phyloP scores from a whole-genome alignment of 2,888 invertebrate genomes.

The Noctua comes region DNA sequence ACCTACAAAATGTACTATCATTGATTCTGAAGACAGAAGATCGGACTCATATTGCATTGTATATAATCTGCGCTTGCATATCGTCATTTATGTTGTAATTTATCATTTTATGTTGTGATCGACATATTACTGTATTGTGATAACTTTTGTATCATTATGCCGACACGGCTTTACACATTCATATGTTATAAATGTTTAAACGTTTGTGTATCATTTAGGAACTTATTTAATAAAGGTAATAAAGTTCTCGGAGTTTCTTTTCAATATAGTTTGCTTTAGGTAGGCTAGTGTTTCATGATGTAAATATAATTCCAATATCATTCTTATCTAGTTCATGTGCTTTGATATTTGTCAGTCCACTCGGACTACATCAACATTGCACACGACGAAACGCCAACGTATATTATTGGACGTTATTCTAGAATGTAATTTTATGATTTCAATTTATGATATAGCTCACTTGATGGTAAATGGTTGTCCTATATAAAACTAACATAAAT shows the following conservation, averaged over 20 bases:
- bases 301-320: constrained; percentile 47
- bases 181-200: constrained; percentile 68
- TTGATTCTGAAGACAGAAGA: constrained; percentile 77
- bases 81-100: constrained; percentile 77
- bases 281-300: constrained; percentile 37
- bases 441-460: constrained; percentile 51
- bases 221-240: constrained; percentile 83
- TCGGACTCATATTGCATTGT: constrained; percentile 73
- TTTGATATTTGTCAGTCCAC: constrained; percentile 34
- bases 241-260: constrained; percentile 82
- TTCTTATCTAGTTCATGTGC: constrained; percentile 27
- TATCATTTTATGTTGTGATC: constrained; percentile 86
- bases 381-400: constrained; percentile 43
- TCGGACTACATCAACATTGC: constrained; percentile 36
- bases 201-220: constrained; percentile 74
- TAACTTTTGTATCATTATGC: constrained; percentile 77
- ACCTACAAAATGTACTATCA: constrained; percentile 89
- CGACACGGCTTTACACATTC: constrained; percentile 70
- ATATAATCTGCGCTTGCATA: constrained; percentile 80
- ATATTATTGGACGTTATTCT: constrained; percentile 40
- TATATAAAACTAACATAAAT: constrained; percentile 48
- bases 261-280: constrained; percentile 52
- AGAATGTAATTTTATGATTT: constrained; percentile 46
- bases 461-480: constrained; percentile 64
- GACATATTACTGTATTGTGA: constrained; percentile 83